Evolutionary conservation across 2,113 vertebrate genomes (phyloP), one percentile per base, ranked within the genome.

Genomic region (Caranx ignobilis): DNA sequence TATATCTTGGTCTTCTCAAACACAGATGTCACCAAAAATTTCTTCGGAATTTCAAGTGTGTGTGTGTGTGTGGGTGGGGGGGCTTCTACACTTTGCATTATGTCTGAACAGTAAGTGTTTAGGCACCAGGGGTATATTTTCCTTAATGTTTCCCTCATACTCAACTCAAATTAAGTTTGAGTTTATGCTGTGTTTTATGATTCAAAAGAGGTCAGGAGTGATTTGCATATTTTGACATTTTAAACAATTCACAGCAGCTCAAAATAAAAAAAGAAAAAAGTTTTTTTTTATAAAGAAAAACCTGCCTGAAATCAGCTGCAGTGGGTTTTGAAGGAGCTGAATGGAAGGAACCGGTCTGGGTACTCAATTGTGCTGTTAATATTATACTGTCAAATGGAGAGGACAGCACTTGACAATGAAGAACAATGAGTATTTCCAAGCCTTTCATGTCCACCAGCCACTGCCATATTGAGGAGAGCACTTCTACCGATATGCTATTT

Each of bases 151-250:
- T 61, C 52, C 34, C 31, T 83, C 55, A 43, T 9, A 47, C 48
- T 71, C 26, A 26, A 61, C 18, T 66, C 0, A 1, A 77, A 62
- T 83, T 74, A 70, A 71, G 70, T 79, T 79, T 72, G 62, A 75
- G 79, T 87, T 79, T 48, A 72, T 76, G 47, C 70, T 34, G 35
- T 2, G 8, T 85, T 90, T 83, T 67, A 68, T 55, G 37, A 89
- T 83, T 90, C 74, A 72, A 75, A 82, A 57, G 78, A 74, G 85
- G 87, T 89, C 80, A 88, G 41, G 61, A 69, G 47, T 72, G 61
- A 91, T 91, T 88, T 91, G 87, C 85, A 92, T 92, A 89, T 83
- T 90, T 83, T 88, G 88, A 89, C 89, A 85, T 92, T 90, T 87
- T 87, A 83, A 89, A 87, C 86, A 88, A 86, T 91, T 84, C 68